Evolutionary conservation across 2,888 invertebrate genomes (phyloP), one percentile per base, ranked within the genome.

Genomic region (Eupithecia insigniata): DNA sequence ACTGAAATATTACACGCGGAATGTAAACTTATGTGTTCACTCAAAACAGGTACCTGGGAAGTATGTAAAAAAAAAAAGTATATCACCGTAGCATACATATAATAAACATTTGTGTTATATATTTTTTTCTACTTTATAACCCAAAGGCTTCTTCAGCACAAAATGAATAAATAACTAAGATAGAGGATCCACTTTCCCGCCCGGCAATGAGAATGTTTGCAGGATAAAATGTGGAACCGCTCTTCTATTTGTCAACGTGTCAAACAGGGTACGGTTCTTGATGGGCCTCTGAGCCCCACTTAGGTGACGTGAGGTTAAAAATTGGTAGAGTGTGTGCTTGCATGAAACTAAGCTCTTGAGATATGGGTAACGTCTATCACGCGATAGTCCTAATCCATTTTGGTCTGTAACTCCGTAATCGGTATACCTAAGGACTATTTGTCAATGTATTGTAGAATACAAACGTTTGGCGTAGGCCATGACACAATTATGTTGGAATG

Each of bases 221-320:
- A n/a, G 36, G 36, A 39, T 64, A 64, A 64, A 36, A 26, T 36
- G 64, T 36, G 16, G 22, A 36, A 36, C 14, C n/a, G 22, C 36
- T 62, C 61, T 26, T 36, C 64, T 64, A 64, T 64, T 64, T 64
- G 36, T 64, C 64, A 64, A 64, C 39, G 36, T 64, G 34, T 64
- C 64, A 62, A 62, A 64, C 36, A 64, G 64, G 36, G n/a, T 32
- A 39, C 10, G 64, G 34, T 62, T 34, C 36, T 36, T 64, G 34
- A 64, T 64, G 36, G 36, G 14, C 36, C 26, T 36, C 34, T 14
- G 34, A 64, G 34, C 36, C 64, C 64, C 64, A 36, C 64, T 64
- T 64, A 64, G 22, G 64, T 36, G 36, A 64, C 36, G 64, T 64
- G 64, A 22, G 12, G 26, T 64, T 39, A 64, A 64, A 64, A 64